Percentiles rank a stretch among this genome's conserved stretches.
phyloP scores from a whole-genome alignment of 2,888 invertebrate genomes.

The Boloria selene region DNA sequence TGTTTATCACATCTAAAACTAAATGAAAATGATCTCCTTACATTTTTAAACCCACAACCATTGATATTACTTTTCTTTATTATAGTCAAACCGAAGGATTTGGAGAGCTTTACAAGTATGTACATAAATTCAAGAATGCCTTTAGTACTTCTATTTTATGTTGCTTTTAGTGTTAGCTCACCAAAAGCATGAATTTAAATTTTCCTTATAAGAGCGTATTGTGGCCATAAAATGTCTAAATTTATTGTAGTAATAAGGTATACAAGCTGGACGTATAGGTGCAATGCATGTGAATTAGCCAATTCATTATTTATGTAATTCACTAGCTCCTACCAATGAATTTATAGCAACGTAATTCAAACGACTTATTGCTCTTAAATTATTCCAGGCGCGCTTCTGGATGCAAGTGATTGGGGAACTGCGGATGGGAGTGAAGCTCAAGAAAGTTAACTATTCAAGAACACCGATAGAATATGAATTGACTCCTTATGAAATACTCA shows the following conservation, averaged over 20 bases:
- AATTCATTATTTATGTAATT: slow-evolving; percentile 16
- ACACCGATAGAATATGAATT: slow-evolving; percentile 94
- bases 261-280: slow-evolving; percentile 5
- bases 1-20: too few relatives aligned
- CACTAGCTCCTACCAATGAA: slow-evolving; percentile 46
- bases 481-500: slow-evolving; percentile 97
- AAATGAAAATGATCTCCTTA: too few relatives aligned
- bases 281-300: slow-evolving; percentile 19
- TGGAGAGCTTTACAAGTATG: slow-evolving; percentile 91
- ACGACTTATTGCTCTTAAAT: slow-evolving; percentile 43
- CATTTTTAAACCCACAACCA: neutral
- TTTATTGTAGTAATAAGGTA: slow-evolving; percentile 14
- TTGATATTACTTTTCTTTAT: slow-evolving; percentile 41
- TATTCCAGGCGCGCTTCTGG: slow-evolving; percentile 94
- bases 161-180: slow-evolving; percentile 25
- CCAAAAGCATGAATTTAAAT: slow-evolving; percentile 12
- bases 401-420: slow-evolving; percentile 97
- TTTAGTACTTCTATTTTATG: slow-evolving; percentile 24
- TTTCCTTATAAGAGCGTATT: slow-evolving; percentile 1
- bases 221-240: slow-evolving; percentile 11
- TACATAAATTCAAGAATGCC: slow-evolving; percentile 61
- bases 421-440: slow-evolving; percentile 94
- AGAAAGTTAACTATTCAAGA: slow-evolving; percentile 90
- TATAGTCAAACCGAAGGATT: slow-evolving; percentile 88
- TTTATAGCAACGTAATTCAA: slow-evolving; percentile 48